Base-by-base conservation (phyloP, 2,888 invertebrate species). In the Ommatoiulus sabulosus region DNA sequence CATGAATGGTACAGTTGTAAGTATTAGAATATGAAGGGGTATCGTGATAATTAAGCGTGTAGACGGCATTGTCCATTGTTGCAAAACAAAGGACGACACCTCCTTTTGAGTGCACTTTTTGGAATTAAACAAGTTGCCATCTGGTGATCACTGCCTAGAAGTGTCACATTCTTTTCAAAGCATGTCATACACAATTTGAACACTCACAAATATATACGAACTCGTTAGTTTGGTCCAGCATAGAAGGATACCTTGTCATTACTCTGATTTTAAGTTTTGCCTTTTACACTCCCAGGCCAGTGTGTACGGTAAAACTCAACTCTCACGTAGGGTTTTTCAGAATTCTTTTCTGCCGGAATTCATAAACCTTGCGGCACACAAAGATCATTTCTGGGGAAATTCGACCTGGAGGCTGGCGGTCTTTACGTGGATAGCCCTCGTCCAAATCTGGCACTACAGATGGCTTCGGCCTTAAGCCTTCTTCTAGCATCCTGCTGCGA, bases 301-400 rank as follows among this genome's bases (percentile, higher is more conserved):
- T 86, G 46, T 17, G 46, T 46, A 24, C 20, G 15, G 87, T 52
- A 35, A 57, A 44, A 63, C 57, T 63, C 20, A 35, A 44, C 87
- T 12, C 87, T 91, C 90, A 91, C 57, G 90, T 89, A 44, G 93
- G 94, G 91, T 94, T 94, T 90, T 93, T 94, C 89, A 94, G 92
- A 90, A 96, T 94, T 91, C 96, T 94, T 92, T 97, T 97, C 91
- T 97, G 96, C 91, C 98, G 95, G 94, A 97, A 98, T 93, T 99
- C 98, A 94, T 98, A 99, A 89, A 98, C 96, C 91, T 97, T 96
- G 87, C 98, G 95, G 93, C 98, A 98, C 94, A 98, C 97, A 92
- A 98, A 97, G 84, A 99, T 97, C 93, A 97, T 95, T 91, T 98
- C 98, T 87, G 95, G 95, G 89, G 94, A 93, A 91, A 95, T 93